Percentiles rank a stretch among this genome's conserved stretches.
phyloP scores from a whole-genome alignment of 2,888 invertebrate genomes.

The Drosophila vallismaia region DNA sequence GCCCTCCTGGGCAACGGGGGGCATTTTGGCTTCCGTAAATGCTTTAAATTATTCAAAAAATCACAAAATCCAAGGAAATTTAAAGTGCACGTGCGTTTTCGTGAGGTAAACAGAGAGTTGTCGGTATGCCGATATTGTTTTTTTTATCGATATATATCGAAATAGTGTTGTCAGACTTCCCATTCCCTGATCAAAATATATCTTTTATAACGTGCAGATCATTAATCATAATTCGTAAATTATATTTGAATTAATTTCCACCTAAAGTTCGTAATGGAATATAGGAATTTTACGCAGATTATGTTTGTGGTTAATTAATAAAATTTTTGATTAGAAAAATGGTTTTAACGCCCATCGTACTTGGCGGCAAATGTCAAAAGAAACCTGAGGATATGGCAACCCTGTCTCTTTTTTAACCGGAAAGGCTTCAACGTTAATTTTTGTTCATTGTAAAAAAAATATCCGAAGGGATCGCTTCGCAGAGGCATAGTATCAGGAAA shows the following conservation, averaged over 20 bases:
- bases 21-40: constrained; percentile 66
- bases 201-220: too few relatives aligned
- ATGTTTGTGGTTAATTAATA: not conserved
- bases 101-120: constrained; percentile 21
- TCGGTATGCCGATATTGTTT: constrained; percentile 16
- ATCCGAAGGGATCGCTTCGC: not conserved
- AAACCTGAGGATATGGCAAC: not conserved
- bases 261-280: too few relatives aligned
- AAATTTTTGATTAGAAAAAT: not conserved
- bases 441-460: not conserved
- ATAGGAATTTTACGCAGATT: too few relatives aligned
- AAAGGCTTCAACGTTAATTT: not conserved
- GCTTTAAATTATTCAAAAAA: not conserved
- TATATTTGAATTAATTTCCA: not conserved
- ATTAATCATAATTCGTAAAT: not conserved
- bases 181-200: too few relatives aligned
- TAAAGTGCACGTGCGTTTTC: constrained; percentile 22
- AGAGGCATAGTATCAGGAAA: not conserved
- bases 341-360: not conserved
- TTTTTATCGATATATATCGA: too few relatives aligned
- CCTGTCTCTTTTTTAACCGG: not conserved
- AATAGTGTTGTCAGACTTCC: not conserved
- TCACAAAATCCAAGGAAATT: not conserved
- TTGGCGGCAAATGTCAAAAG: not conserved
- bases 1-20: constrained; percentile 82